A percentile compares a stretch with the other conserved stretches of the same genome.
phyloP scores from a whole-genome alignment of 2,888 invertebrate species.

The Neelides folsomi region DNA sequence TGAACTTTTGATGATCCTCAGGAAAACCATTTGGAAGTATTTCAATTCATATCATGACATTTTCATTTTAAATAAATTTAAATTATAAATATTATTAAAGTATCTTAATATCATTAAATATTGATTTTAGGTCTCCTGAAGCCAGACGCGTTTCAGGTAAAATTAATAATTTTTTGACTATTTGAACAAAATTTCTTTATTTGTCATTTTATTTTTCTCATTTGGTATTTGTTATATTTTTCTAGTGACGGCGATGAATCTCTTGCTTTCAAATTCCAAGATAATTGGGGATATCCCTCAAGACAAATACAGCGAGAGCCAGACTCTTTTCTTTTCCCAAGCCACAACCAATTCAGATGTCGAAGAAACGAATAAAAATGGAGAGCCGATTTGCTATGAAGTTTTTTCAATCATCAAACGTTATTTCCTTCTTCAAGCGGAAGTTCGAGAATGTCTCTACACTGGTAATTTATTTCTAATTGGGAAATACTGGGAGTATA shows the following conservation, averaged over 20 bases:
- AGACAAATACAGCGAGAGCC: constrained; percentile 27
- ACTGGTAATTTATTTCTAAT: constrained; percentile 14
- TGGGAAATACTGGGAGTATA: not conserved
- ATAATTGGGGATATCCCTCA: constrained; percentile 20
- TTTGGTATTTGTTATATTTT: too few relatives aligned
- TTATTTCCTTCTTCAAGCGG: constrained; percentile 22
- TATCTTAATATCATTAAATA: not conserved
- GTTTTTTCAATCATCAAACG: constrained; percentile 20
- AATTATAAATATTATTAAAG: not conserved
- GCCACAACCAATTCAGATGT: constrained; percentile 12
- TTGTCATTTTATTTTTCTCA: too few relatives aligned
- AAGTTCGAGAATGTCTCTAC: constrained; percentile 26
- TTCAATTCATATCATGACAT: too few relatives aligned
- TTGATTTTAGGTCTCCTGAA: constrained; percentile 19
- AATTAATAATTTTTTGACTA: too few relatives aligned
- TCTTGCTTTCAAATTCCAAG: constrained; percentile 23
- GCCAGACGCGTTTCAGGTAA: constrained; percentile 20
- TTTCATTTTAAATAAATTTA: too few relatives aligned
- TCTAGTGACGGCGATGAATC: constrained; percentile 16
- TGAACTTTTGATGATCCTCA: constrained; percentile 19
- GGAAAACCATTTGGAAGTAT: constrained; percentile 31
- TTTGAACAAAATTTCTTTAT: too few relatives aligned
- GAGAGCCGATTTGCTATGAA: constrained; percentile 25
- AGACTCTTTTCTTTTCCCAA: constrained; percentile 4
- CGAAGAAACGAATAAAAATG: constrained; percentile 10